Percentiles rank a stretch among this genome's conserved stretches.
Evolutionary conservation across 1,140 invertebrate species (phyloP).

Genomic region (Aphelenchoides besseyi): DNA sequence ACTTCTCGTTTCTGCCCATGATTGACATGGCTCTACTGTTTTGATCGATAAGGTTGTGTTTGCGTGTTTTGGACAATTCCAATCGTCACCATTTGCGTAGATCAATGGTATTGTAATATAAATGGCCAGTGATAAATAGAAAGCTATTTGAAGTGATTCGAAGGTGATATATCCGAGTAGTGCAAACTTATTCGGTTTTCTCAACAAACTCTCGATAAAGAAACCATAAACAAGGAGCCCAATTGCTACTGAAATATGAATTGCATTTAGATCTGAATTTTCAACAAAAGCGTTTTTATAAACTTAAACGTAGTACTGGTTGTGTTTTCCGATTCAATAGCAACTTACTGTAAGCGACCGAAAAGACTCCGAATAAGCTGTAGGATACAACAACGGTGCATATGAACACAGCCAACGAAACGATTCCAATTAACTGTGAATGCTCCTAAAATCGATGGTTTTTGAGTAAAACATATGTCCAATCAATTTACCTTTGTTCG

Average conservation of each 20-base stretch:
- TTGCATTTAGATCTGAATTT: background rate
- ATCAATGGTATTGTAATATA: slow-evolving; percentile 33
- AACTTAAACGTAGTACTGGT: too few relatives aligned
- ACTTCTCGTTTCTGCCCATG: background rate
- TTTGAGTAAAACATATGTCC: background rate
- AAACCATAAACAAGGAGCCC: slow-evolving; percentile 36
- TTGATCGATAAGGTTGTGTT: too few relatives aligned
- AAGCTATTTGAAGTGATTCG: slow-evolving; percentile 36
- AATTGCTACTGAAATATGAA: background rate
- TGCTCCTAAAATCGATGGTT: slow-evolving; percentile 26
- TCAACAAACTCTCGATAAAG: slow-evolving; percentile 33
- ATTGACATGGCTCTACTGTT: background rate
- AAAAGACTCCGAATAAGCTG: slow-evolving; percentile 27
- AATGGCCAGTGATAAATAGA: slow-evolving; percentile 28
- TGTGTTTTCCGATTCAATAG: too few relatives aligned
- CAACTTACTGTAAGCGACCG: slow-evolving; percentile 34
- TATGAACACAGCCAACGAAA: slow-evolving; percentile 35
- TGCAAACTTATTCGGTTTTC: slow-evolving; percentile 25
- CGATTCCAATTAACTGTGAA: slow-evolving; percentile 32
- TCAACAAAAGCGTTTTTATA: too few relatives aligned
- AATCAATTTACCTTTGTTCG: background rate
- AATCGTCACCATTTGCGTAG: background rate
- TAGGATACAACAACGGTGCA: slow-evolving; percentile 35
- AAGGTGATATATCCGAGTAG: slow-evolving; percentile 35
- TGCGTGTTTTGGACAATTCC: background rate